phyloP scores from a whole-genome alignment of 2,888 invertebrate genomes.

The Hirtodrosophila confusa region DNA sequence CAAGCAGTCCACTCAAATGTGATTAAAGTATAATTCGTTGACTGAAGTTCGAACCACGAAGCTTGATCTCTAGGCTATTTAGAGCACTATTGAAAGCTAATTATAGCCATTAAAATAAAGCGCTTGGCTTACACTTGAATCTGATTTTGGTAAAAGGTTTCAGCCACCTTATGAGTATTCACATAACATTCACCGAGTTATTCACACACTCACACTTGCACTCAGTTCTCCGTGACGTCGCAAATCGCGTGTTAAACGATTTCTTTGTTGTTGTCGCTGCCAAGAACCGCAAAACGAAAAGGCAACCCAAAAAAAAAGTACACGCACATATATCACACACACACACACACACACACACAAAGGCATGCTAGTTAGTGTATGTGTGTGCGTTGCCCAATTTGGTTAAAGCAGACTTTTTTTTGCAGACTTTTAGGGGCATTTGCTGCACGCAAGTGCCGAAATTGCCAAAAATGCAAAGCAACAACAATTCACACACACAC shows the following conservation, averaged over 20 bases:
- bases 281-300: constrained; percentile 16
- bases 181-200: constrained; percentile 7
- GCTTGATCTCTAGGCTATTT: too few species aligned
- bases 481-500: constrained; percentile 30
- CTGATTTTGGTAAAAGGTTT: background rate
- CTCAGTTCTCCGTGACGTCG: constrained; percentile 34
- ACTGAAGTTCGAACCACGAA: too few species aligned
- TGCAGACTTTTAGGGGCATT: constrained; percentile 56
- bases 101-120: too few species aligned
- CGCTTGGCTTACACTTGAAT: too few species aligned
- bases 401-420: constrained; percentile 49
- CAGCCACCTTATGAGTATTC: background rate
- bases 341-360: too few species aligned
- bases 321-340: constrained; percentile 7
- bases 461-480: constrained; percentile 64
- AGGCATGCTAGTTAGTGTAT: constrained; percentile 4
- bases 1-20: too few species aligned
- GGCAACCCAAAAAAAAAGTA: constrained; percentile 5
- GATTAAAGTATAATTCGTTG: too few species aligned
- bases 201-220: background rate
- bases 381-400: constrained; percentile 61
- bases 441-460: constrained; percentile 62
- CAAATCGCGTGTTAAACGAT: constrained; percentile 50
- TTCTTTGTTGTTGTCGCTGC: constrained; percentile 11
- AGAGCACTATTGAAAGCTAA: too few species aligned